phyloP scores from a whole-genome alignment of 1,140 invertebrate species.

The Cepaea nemoralis region DNA sequence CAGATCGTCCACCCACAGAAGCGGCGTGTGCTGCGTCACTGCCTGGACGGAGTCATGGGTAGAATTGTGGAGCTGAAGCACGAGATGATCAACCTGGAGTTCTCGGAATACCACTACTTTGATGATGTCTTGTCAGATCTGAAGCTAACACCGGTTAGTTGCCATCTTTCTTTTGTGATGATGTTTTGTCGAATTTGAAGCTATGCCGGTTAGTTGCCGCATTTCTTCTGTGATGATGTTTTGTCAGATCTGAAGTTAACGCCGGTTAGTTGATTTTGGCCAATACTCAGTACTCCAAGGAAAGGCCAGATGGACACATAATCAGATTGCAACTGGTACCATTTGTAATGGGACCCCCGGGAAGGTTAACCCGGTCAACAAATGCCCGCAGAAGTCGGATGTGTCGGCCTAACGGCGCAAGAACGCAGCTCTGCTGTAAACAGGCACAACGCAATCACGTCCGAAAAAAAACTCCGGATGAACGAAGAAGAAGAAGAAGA shows the following conservation, averaged over 20 bases:
- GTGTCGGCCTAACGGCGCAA: too few species aligned
- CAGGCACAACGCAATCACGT: too few species aligned
- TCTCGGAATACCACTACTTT: conserved; percentile 88
- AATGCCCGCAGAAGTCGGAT: too few species aligned
- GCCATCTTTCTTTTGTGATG: conserved; percentile 89
- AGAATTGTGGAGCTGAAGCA: conserved; percentile 78
- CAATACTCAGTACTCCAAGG: too few species aligned
- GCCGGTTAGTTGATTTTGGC: conserved; percentile 78
- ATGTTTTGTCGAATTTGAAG: conserved; percentile 78
- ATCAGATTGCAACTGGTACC: too few species aligned
- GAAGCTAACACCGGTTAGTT: conserved; percentile 77
- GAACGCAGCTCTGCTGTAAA: too few species aligned
- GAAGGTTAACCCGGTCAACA: too few species aligned
- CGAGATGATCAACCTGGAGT: conserved; percentile 87
- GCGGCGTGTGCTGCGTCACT: conserved; percentile 81
- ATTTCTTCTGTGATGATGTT: conserved; percentile 87
- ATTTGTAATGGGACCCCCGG: too few species aligned
- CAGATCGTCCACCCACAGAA: conserved; percentile 95
- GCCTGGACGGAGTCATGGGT: conserved; percentile 85
- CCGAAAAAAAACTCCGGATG: too few species aligned
- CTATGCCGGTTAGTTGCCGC: conserved; percentile 78
- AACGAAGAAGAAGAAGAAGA: too few species aligned
- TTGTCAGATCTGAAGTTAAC: conserved; percentile 76
- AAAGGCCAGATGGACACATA: too few species aligned
- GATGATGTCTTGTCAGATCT: conserved; percentile 81